phyloP scores from a whole-genome alignment of 2,113 vertebrate genomes.

The Grus americana region DNA sequence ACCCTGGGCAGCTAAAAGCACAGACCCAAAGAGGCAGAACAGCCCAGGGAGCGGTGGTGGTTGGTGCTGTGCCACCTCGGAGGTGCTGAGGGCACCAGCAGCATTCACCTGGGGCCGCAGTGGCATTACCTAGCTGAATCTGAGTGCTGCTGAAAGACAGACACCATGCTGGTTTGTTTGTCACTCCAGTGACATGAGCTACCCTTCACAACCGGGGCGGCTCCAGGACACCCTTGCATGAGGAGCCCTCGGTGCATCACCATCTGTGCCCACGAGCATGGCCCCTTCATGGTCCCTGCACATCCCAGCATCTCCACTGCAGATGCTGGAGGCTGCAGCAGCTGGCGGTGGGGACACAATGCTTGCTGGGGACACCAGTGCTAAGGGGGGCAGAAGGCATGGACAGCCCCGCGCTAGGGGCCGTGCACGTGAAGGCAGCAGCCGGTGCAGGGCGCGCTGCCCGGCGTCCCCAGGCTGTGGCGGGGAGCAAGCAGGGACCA shows the following conservation, averaged over 20 bases:
- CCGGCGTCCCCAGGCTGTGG: fast-evolving
- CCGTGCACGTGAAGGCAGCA: not conserved
- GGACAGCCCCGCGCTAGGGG: fast-evolving
- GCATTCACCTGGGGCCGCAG: fast-evolving
- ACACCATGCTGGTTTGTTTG: not conserved
- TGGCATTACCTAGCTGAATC: not conserved
- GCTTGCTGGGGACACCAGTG: not conserved
- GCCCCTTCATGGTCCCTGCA: fast-evolving
- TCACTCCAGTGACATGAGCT: not conserved
- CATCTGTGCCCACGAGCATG: fast-evolving
- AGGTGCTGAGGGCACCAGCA: not conserved
- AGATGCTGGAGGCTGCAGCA: not conserved
- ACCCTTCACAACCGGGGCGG: not conserved
- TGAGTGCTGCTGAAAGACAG: not conserved
- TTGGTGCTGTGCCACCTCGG: not conserved
- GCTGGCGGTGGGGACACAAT: too few relatives aligned
- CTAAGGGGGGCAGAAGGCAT: not conserved
- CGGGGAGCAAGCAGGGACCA: not conserved
- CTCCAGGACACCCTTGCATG: not conserved
- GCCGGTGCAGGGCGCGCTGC: fast-evolving
- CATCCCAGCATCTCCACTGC: fast-evolving
- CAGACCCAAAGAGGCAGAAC: not conserved
- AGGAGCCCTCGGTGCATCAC: not conserved
- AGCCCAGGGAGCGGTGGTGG: not conserved
- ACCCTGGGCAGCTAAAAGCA: not conserved